Percentiles rank a stretch among this genome's conserved stretches.
phyloP scores from a whole-genome alignment of 2,113 vertebrate genomes.

The Taxidea taxus region DNA sequence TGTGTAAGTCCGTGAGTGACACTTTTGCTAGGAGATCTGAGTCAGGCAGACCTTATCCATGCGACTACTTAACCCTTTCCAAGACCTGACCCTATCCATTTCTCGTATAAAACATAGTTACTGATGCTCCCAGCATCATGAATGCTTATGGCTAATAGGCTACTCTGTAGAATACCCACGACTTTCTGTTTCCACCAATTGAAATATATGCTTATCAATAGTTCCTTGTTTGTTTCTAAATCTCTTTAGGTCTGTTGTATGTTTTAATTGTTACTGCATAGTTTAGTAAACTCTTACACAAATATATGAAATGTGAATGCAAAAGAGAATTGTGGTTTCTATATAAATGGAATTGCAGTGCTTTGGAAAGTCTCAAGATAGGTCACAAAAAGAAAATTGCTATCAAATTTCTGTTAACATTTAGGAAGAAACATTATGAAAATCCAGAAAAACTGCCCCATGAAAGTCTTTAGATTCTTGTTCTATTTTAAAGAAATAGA shows the following conservation, averaged over 20 bases:
- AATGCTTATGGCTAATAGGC: not conserved
- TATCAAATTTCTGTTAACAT: not conserved
- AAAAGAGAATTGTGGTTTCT: not conserved
- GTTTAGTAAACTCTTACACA: not conserved
- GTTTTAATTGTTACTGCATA: not conserved
- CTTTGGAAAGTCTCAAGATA: not conserved
- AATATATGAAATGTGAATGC: not conserved
- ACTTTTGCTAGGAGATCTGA: not conserved
- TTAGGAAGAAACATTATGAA: not conserved
- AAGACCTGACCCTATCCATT: not conserved
- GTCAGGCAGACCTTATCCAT: not conserved
- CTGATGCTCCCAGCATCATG: not conserved
- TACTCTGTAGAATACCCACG: not conserved
- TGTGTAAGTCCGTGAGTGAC: not conserved
- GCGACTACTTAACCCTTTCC: rapidly evolving
- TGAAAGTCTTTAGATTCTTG: not conserved
- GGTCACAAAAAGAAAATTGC: not conserved
- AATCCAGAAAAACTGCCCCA: not conserved
- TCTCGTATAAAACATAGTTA: not conserved
- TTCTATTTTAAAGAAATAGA: not conserved
- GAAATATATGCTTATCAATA: not conserved
- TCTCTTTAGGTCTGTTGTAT: not conserved
- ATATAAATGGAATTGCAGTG: not conserved
- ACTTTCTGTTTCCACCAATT: not conserved
- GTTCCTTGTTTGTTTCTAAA: not conserved